Evolutionary conservation across 2,113 vertebrate species (phyloP).

Genomic region (Erinaceus europaeus): DNA sequence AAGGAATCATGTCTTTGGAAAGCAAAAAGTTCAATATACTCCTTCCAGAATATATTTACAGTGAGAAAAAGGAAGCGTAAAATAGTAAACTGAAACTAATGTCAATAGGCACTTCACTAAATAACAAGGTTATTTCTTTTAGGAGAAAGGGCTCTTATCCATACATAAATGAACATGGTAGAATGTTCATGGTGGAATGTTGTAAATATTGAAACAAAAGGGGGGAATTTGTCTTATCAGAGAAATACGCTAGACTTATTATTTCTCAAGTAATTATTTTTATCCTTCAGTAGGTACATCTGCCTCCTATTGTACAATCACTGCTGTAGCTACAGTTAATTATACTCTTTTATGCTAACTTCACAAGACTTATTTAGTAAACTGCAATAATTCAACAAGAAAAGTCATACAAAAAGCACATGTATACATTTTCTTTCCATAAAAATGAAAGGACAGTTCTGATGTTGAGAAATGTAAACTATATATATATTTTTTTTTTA

Average conservation of each 20-base stretch:
- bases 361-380: slow-evolving; percentile 70
- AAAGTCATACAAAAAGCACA: slow-evolving; percentile 9
- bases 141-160: slow-evolving; percentile 11
- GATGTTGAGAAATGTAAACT: neutral
- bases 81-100: slow-evolving; percentile 25
- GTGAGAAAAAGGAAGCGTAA: slow-evolving; percentile 30
- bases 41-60: neutral
- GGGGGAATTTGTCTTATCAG: slow-evolving; percentile 62
- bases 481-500: too few relatives aligned
- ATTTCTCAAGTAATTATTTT: slow-evolving; percentile 78
- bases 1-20: neutral
- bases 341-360: slow-evolving; percentile 74
- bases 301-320: slow-evolving; percentile 70
- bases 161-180: neutral
- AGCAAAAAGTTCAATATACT: slow-evolving; percentile 8
- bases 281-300: slow-evolving; percentile 79
- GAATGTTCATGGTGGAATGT: slow-evolving; percentile 38
- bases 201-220: slow-evolving; percentile 60
- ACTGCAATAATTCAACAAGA: slow-evolving; percentile 66
- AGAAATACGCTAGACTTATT: slow-evolving; percentile 71
- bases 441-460: slow-evolving; percentile 33
- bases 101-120: slow-evolving; percentile 33
- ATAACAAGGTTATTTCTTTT: slow-evolving; percentile 30
- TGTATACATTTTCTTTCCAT: slow-evolving; percentile 7
- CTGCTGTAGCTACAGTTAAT: slow-evolving; percentile 74